These are phyloP conservation scores for Macaca fascicularis DNA, from an alignment of 2,113 vertebrate species.

Conservation along the genomic window T2T-MFA8v1.1 NC_088377.1:162140501-162141000, in stretches of 20 bases:
- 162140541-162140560: not conserved
- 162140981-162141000: conserved; percentile 32
- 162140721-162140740: not conserved
- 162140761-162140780: not conserved
- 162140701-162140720: not conserved
- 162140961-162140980: conserved; percentile 49
- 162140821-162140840: not conserved
- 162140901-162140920: conserved; percentile 55
- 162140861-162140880: not conserved
- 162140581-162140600: not conserved
- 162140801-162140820: not conserved
- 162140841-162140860: not conserved
- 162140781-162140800: not conserved
- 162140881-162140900: not conserved
- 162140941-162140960: conserved; percentile 43
- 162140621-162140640: not conserved
- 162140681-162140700: not conserved
- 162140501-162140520: not conserved
- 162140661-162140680: not conserved
- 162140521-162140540: not conserved
- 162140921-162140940: not conserved
- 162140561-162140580: not conserved
- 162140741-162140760: not conserved
- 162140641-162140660: not conserved
- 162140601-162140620: not conserved